Percentiles rank a stretch among this genome's conserved stretches.
phyloP scores from a whole-genome alignment of 37 sponge, comb jelly and placozoan genomes.

The Mnemiopsis leidyi region DNA sequence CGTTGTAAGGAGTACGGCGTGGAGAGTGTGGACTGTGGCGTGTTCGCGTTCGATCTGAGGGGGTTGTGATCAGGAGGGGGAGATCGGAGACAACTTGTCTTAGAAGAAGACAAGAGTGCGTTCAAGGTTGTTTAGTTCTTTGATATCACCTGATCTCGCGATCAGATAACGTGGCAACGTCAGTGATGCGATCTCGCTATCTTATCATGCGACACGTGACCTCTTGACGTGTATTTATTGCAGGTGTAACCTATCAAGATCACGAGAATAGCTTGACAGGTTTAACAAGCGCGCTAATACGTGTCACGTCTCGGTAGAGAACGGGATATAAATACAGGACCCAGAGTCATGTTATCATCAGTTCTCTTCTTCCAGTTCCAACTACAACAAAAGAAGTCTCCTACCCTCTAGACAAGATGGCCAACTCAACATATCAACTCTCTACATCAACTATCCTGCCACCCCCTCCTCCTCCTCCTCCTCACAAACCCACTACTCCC shows the following conservation, averaged over 20 bases:
- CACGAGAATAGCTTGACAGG: background rate
- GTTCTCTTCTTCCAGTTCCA: too few species aligned
- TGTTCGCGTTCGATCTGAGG: constrained; percentile 48
- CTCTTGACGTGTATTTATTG: background rate
- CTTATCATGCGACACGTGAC: background rate
- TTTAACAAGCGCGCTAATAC: background rate
- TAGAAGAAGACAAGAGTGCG: background rate
- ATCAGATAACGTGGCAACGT: too few species aligned
- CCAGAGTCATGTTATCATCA: background rate
- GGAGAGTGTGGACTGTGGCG: constrained; percentile 33
- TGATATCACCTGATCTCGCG: too few species aligned
- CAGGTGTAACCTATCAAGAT: background rate
- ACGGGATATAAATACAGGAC: background rate
- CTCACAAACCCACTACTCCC: background rate
- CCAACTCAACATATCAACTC: too few species aligned
- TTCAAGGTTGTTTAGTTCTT: too few species aligned
- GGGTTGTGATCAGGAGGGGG: too few species aligned
- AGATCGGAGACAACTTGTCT: background rate
- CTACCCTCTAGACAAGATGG: too few species aligned
- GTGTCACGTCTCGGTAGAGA: background rate
- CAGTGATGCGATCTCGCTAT: too few species aligned
- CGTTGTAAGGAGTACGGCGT: constrained; percentile 39
- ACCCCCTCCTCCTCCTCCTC: background rate
- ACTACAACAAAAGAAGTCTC: too few species aligned
- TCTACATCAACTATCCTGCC: too few species aligned